Base-by-base conservation (phyloP, 2,113 vertebrate species). In the Probosciger aterrimus region DNA sequence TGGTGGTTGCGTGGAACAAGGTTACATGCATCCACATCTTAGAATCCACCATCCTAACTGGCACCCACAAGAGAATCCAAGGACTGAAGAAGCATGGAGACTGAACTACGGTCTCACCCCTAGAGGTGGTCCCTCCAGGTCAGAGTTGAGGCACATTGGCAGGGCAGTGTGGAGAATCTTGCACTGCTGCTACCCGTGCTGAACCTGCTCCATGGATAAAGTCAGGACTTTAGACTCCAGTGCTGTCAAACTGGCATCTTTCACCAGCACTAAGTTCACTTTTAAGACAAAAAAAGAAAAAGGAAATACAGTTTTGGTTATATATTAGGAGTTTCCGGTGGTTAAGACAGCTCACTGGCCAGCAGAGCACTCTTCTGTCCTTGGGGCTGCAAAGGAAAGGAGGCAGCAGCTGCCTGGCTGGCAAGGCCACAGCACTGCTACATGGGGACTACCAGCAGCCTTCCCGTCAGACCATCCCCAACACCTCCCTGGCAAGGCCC, bases 121-220 rank as follows among this genome's bases (percentile, higher is more conserved):
- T 67, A 94, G 95, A 95, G 95, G 92, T 92, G 90, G 46, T 90
- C 90, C 94, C 95, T 96, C 87, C 87, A 86, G 95, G 88, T 86
- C 92, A 96, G 95, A 63, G 95, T 55, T 96, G 94, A 95, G 90
- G 94, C 94, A 95, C 92, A 95, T 22, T 94, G 90, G 92, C 92
- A 95, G 92, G 94, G 95, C 95, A 96, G 92, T 93, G 94, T 78
- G 94, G 95, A 91, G 91, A 89, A 86, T 79, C 92, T 93, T 94
- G 94, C 94, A 95, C 95, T 95, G 92, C 94, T 93, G 86, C 95
- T 94, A 94, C 94, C 94, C 86, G 65, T 94, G 95, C 95, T 35
- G 92, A 95, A 96, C 95, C 95, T 96, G 92, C 80, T 77, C 39
- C 33, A 75, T 77, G 90, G 94, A 91, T 95, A 93, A 95, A 93